Evolutionary conservation across 2,888 invertebrate genomes (phyloP), one percentile per base, ranked within the genome.

Genomic region (Polia nebulosa): DNA sequence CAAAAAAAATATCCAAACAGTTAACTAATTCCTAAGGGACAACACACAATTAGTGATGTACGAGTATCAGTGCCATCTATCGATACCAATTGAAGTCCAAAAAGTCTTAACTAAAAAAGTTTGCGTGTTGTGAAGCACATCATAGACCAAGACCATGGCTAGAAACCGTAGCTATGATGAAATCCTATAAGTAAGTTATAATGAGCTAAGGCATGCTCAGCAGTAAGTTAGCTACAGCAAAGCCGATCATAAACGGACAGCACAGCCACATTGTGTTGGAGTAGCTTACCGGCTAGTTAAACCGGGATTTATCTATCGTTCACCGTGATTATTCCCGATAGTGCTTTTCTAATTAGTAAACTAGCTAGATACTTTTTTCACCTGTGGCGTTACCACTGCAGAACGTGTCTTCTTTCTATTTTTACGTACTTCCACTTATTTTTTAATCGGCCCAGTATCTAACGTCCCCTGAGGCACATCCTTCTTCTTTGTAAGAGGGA

Each of bases 1-100:
- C 65, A 73, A 73, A 79, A 73, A 79, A 78, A 78, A 79, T 73
- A 78, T 63, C 68, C 74, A 78, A 81, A 72, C 74, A 63, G 63
- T 69, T 69, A 78, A 78, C 73, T 64, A 75, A 69, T 72, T 72
- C 80, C 64, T 65, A 29, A 29, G 76, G 64, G 76, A 78, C 68
- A 63, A 72, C 59, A 63, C n/a, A 22, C 25, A 15, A 27, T 36
- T 78, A 64, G 81, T 58, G 66, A 15, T 66, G 78, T 49, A 5
- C 2, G 11, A 17, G 36, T 13, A 27, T 25, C 17, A 8, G 9
- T 4, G 3, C 8, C 2, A 41, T 44, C 0, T 56, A 56, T 69
- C 51, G 70, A 55, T 53, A 34, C 1, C 0, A 11, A 36, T 29
- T 13, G 9, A 20, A 32, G 4, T 4, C 5, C 32, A 8, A 32